Base-by-base conservation (phyloP, 2,797 vertebrate genomes). In the Lacerta bilineata region DNA sequence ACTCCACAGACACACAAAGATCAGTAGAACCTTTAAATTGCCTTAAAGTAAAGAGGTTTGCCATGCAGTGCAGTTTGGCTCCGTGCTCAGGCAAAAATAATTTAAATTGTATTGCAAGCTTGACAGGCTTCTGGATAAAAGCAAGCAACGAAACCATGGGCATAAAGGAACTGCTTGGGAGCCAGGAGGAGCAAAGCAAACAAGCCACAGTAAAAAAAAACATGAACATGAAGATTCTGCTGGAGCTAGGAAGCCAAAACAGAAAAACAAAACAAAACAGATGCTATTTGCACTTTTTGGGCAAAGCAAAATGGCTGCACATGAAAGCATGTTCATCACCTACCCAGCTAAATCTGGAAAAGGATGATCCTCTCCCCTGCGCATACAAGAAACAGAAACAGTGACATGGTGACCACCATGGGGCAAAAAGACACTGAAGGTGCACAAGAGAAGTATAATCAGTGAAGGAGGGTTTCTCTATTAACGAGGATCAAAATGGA, bases 261-360 rank as follows among this genome's bases (percentile, higher is more conserved):
- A 84, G 61, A 64, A 87, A 80, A 55, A 55, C 39, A 41, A 41
- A 41, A 50, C 11, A 50, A 76, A 88, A 87, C 46, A 20, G 78
- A 91, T 8, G 89, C 85, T 91, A 36, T 81, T 39, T 94, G 94
- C 89, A 93, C 87, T 93, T 93, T 92, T 93, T 91, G 91, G 85
- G 87, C 0, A 90, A 93, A 91, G 92, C 87, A 91, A 93, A 94
- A 89, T 15, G 68, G 87, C 94, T 94, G 92, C 29, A 91, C 90
- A 0, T 0, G 0, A 90, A 93, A 93, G 90, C 25, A 50, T 4
- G 0, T 82, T 91, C 0, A 41, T 95, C 97, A 99, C 98, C 98
- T 99, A 99, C 98, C 98, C 98, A 98, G 97, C 98, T 98, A 96
- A 99, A 98, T 97, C 98, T 98, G 97, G 98, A 96, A 95, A 97